A percentile compares a stretch with the other conserved stretches of the same genome.
These are phyloP conservation scores for Megathymus violae DNA, from an alignment of 1,140 invertebrate species.

Conservation along the genomic window DNA sequence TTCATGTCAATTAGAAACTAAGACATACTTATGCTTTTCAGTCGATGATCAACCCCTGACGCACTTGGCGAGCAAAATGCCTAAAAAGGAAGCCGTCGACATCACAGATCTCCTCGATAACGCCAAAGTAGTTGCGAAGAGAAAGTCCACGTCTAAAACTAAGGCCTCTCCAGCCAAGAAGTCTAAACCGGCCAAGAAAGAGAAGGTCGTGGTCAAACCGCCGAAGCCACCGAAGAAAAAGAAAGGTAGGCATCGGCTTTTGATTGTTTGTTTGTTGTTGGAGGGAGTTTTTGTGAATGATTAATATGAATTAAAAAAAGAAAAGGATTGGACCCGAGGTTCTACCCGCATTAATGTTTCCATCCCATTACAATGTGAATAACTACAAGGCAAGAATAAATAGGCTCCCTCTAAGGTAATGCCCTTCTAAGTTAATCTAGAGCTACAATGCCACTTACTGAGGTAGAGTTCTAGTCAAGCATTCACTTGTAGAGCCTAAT, in stretches of 20 bases:
- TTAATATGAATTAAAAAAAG: background rate
- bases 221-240: conserved; percentile 71
- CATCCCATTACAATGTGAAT: no score
- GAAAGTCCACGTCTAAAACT: conserved; percentile 57
- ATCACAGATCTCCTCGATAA: conserved; percentile 62
- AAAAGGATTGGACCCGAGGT: no score
- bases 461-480: no score
- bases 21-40: no score
- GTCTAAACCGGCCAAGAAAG: conserved; percentile 51
- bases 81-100: conserved; percentile 69
- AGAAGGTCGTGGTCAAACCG: conserved; percentile 54
- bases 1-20: no score
- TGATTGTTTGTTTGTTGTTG: conserved; percentile 18
- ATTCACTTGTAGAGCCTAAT: no score
- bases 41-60: conserved; percentile 71
- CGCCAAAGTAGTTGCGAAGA: conserved; percentile 54
- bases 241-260: conserved; percentile 68
- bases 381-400: no score
- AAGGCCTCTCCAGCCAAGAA: conserved; percentile 57
- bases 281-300: conserved; percentile 38
- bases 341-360: no score
- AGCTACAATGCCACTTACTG: no score
- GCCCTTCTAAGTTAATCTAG: no score
- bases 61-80: conserved; percentile 64
- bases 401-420: no score